Percentiles rank a stretch among this genome's conserved stretches.
Evolutionary conservation across 35 echinoderm and acorn worm genomes (phyloP).

Genomic region (Chiridota heheva): DNA sequence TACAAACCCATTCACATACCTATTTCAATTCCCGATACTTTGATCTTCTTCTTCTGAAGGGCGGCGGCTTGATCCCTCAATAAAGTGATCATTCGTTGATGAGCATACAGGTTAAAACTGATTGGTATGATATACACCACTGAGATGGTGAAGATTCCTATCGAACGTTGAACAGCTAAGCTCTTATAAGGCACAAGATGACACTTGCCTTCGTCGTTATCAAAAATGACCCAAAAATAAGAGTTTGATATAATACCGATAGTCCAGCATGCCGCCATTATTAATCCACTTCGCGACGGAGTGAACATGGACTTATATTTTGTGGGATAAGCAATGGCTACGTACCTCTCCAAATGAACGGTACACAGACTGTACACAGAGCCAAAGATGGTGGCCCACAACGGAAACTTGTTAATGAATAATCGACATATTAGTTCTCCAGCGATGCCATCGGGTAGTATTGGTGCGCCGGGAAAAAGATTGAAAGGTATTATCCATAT

Average conservation of each 20-base stretch:
- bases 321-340: conserved; percentile 78
- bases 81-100: conserved; percentile 52
- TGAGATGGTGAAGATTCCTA: conserved; percentile 52
- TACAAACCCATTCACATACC: too few relatives aligned
- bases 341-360: conserved; percentile 71
- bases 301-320: conserved; percentile 63
- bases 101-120: conserved; percentile 28
- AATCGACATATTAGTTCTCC: conserved; percentile 73
- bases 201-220: conserved; percentile 36
- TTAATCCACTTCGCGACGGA: conserved; percentile 11
- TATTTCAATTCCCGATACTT: too few relatives aligned
- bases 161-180: conserved; percentile 12
- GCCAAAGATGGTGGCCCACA: conserved; percentile 74
- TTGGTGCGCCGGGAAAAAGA: conserved; percentile 59
- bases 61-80: conserved; percentile 30
- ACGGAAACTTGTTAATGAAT: conserved; percentile 63
- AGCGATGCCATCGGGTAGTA: conserved; percentile 17
- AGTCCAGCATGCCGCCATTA: conserved; percentile 70
- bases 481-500: conserved; percentile 72
- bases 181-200: conserved; percentile 26
- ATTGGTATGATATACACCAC: conserved; percentile 64
- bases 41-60: conserved; percentile 17
- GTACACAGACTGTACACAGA: conserved; percentile 76
- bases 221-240: conserved; percentile 64
- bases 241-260: conserved; percentile 66